Evolutionary conservation across 92 coral and sea anemone genomes (phyloP).

Genomic region (Siderastrea radians): DNA sequence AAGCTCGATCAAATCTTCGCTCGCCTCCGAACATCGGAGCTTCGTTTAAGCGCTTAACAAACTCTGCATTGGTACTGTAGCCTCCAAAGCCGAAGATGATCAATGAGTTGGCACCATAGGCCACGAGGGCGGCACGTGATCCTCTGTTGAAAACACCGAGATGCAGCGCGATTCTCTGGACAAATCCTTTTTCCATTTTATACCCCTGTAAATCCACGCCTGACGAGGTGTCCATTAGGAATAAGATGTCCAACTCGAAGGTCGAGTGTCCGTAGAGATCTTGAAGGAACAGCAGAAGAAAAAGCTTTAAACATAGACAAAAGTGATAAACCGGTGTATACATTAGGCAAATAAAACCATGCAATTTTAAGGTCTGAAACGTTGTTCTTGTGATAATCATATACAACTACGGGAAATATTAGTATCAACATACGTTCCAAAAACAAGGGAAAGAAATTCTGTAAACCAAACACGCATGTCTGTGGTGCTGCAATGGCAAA

Average conservation of each 20-base stretch:
- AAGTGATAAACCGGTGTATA: too few species aligned
- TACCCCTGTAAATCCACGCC: constrained; percentile 59
- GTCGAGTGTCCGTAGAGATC: constrained; percentile 38
- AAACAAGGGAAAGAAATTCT: too few species aligned
- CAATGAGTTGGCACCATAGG: constrained; percentile 63
- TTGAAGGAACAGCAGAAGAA: not conserved
- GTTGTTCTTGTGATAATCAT: too few species aligned
- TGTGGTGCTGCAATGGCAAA: too few species aligned
- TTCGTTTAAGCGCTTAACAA: constrained; percentile 37
- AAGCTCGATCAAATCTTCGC: constrained; percentile 63
- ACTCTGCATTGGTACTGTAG: constrained; percentile 48
- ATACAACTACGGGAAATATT: too few species aligned
- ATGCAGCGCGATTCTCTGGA: constrained; percentile 56
- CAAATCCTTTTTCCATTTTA: constrained; percentile 56
- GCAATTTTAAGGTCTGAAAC: too few species aligned
- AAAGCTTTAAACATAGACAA: not conserved
- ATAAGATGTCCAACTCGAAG: constrained; percentile 51
- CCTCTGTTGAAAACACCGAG: constrained; percentile 66
- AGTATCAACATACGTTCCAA: too few species aligned
- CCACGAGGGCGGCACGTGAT: constrained; percentile 72
- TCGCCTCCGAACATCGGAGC: constrained; percentile 59
- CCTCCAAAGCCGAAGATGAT: constrained; percentile 49
- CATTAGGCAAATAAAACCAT: too few species aligned
- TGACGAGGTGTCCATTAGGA: constrained; percentile 62
- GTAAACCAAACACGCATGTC: too few species aligned